Conservation (phyloP, 2,113 vertebrate species). For the Mola mola region DNA sequence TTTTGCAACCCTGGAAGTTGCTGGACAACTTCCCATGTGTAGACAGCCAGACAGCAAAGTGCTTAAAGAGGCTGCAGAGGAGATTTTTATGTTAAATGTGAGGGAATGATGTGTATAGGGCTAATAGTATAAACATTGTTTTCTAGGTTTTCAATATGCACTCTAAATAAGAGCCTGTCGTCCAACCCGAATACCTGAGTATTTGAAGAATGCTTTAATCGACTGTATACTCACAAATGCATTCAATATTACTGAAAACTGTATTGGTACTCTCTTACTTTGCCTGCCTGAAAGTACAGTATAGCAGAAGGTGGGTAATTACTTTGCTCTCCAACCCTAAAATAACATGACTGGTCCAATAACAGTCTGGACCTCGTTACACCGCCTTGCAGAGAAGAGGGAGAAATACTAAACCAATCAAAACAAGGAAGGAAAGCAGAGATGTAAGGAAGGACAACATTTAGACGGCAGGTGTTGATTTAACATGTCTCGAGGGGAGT, state of each 20-base stretch:
- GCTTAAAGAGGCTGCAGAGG: background rate
- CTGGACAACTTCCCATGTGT: constrained; percentile 57
- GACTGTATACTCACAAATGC: no score
- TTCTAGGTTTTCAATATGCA: background rate
- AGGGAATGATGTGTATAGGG: no score
- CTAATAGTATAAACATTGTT: no score
- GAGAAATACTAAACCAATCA: constrained; percentile 56
- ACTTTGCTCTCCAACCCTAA: constrained; percentile 72
- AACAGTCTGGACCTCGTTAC: constrained; percentile 73
- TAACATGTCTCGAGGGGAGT: constrained; percentile 44
- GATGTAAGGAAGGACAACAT: constrained; percentile 51
- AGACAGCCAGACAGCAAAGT: constrained; percentile 23
- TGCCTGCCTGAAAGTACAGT: constrained; percentile 42
- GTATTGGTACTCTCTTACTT: constrained; percentile 26
- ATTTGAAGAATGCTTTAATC: no score
- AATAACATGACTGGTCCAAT: constrained; percentile 79
- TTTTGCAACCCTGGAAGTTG: constrained; percentile 53
- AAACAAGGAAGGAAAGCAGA: constrained; percentile 59
- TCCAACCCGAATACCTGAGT: background rate
- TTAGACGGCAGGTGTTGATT: constrained; percentile 58
- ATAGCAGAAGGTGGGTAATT: constrained; percentile 66
- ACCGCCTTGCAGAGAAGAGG: constrained; percentile 59
- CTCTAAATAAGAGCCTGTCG: no score
- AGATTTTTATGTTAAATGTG: background rate
- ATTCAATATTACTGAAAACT: no score